Percentiles rank a stretch among this genome's conserved stretches.
These are phyloP conservation scores for Drosophila paranaensis DNA, from an alignment of 2,888 invertebrate species.

Conservation along the genomic window DNA sequence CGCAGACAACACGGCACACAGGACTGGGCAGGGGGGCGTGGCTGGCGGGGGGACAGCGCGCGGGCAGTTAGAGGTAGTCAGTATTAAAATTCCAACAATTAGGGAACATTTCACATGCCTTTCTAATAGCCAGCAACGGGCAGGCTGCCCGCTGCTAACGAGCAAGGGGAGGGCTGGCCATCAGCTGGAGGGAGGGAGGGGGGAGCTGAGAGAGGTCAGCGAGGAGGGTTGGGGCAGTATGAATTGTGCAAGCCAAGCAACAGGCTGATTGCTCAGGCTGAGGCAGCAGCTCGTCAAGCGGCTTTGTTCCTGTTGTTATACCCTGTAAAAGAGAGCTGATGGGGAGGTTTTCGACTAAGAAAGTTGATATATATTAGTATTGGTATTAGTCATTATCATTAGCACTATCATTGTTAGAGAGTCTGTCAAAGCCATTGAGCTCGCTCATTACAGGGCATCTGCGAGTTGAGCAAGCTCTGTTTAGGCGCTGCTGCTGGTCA, in stretches of 20 bases:
- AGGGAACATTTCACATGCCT: slow-evolving; percentile 82
- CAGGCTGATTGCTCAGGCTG: slow-evolving; percentile 61
- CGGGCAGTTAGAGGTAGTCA: slow-evolving; percentile 40
- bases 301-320: slow-evolving; percentile 52
- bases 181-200: neutral
- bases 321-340: slow-evolving; percentile 19
- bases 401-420: too few species aligned
- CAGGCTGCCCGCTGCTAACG: slow-evolving; percentile 46
- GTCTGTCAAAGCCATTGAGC: too few species aligned
- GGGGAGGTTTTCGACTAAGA: neutral
- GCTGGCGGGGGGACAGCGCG: neutral
- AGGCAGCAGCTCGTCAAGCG: slow-evolving; percentile 67
- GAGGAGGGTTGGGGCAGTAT: neutral
- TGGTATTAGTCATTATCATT: too few species aligned
- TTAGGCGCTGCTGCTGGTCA: slow-evolving; percentile 18
- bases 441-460: neutral
- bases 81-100: slow-evolving; percentile 81
- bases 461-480: neutral
- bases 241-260: slow-evolving; percentile 63
- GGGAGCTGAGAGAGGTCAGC: neutral
- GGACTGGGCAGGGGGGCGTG: neutral
- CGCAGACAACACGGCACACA: slow-evolving; percentile 50
- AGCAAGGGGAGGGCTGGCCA: neutral
- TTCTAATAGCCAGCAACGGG: slow-evolving; percentile 78
- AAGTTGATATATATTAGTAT: too few species aligned